A percentile compares a stretch with the other conserved stretches of the same genome.
These are phyloP conservation scores for Cremastinae sp. DNA, from an alignment of 2,888 invertebrate genomes.

Conservation along the genomic window DNA sequence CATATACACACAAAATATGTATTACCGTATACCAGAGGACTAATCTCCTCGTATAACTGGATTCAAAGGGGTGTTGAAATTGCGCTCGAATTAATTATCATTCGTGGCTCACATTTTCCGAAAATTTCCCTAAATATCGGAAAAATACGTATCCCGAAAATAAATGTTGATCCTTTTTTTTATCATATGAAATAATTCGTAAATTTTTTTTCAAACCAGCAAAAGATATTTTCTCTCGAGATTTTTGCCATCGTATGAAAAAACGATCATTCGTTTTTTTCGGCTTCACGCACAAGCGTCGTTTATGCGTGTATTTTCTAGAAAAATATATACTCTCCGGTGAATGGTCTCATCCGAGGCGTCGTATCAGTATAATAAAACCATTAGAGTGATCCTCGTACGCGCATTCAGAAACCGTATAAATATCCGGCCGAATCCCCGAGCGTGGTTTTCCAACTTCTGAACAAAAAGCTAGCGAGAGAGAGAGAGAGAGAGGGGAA, in stretches of 20 bases:
- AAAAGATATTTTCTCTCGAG: slow-evolving; percentile 15
- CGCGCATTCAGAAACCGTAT: slow-evolving; percentile 79
- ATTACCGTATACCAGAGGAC: slow-evolving; percentile 6
- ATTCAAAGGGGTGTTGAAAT: slow-evolving; percentile 37
- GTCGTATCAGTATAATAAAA: slow-evolving; percentile 79
- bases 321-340: slow-evolving; percentile 32
- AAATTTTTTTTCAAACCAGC: too few species aligned
- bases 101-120: slow-evolving; percentile 24
- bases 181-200: slow-evolving; percentile 16
- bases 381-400: slow-evolving; percentile 80
- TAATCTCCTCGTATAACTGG: slow-evolving; percentile 30
- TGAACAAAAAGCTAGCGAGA: slow-evolving; percentile 68
- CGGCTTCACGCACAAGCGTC: too few species aligned
- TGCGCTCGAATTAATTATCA: slow-evolving; percentile 40
- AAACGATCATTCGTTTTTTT: too few species aligned
- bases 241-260: too few species aligned
- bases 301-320: slow-evolving; percentile 30
- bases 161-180: neutral
- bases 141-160: too few species aligned
- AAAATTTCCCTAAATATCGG: slow-evolving; percentile 6
- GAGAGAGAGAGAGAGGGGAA: slow-evolving; percentile 11
- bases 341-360: slow-evolving; percentile 40
- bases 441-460: slow-evolving; percentile 78
- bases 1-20: slow-evolving; percentile 9
- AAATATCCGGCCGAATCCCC: slow-evolving; percentile 79